phyloP scores from a whole-genome alignment of 2,888 invertebrate genomes.

The Prenolepis imparis region DNA sequence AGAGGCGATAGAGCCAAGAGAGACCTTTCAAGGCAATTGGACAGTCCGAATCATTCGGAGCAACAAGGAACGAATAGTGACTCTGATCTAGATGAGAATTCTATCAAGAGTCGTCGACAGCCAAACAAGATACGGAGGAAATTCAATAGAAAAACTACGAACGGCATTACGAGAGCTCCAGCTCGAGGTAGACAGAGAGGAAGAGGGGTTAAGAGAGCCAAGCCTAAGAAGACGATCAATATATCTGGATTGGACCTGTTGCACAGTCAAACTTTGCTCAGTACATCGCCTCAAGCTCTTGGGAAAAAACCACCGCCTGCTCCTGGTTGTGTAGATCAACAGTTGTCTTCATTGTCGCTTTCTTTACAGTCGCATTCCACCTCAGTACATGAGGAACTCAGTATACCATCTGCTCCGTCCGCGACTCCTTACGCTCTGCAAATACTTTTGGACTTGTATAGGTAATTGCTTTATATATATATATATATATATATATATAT shows the following conservation, averaged over 20 bases:
- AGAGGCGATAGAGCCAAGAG: slow-evolving; percentile 87
- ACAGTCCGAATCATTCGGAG: slow-evolving; percentile 86
- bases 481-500: no score
- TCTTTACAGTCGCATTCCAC: slow-evolving; percentile 90
- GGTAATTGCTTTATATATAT: slow-evolving; percentile 70
- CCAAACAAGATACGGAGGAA: slow-evolving; percentile 83
- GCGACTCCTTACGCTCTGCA: slow-evolving; percentile 95
- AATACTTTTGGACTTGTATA: slow-evolving; percentile 94
- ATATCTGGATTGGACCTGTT: slow-evolving; percentile 95
- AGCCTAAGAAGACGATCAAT: slow-evolving; percentile 90
- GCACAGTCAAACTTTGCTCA: slow-evolving; percentile 95
- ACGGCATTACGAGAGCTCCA: slow-evolving; percentile 78
- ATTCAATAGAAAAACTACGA: slow-evolving; percentile 79
- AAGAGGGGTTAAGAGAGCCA: slow-evolving; percentile 87
- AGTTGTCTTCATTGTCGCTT: slow-evolving; percentile 91
- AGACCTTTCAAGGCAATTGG: slow-evolving; percentile 87
- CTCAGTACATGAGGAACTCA: slow-evolving; percentile 92
- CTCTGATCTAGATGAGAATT: slow-evolving; percentile 82
- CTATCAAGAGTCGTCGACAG: slow-evolving; percentile 81
- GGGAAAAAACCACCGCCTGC: slow-evolving; percentile 94
- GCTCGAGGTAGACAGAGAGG: slow-evolving; percentile 80
- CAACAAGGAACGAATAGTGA: slow-evolving; percentile 84
- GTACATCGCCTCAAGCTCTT: slow-evolving; percentile 92
- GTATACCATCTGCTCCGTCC: slow-evolving; percentile 92
- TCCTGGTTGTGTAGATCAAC: slow-evolving; percentile 97